Evolutionary conservation across 2,797 vertebrate species (phyloP), one percentile per base, ranked within the genome.

Genomic region (Balearica regulorum): DNA sequence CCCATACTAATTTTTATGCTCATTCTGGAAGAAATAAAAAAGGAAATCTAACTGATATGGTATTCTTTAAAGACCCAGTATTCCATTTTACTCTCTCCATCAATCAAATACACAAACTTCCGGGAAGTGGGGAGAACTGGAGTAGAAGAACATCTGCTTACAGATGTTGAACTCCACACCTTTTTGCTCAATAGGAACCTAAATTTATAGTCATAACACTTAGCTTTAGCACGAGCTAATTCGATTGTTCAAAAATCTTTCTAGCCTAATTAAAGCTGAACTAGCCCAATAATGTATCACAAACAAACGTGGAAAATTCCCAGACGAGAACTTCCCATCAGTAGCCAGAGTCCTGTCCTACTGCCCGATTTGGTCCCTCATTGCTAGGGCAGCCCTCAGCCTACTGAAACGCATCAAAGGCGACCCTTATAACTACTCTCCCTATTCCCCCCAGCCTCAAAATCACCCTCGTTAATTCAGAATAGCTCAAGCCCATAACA

Each of bases 71-170:
- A 49, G 57, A 49, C 2, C 5, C n/a, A 24, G 22, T 20, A 57
- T 4, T n/a, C 15, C 0, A 0, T 73, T 87, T 58, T 41, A 41
- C 12, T 79, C 35, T 49, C 68, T 69, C 80, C 14, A 1, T 20
- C 41, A 75, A 66, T 49, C 51, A 60, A 60, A 84, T 8, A 19
- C 0, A 65, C 10, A 20, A 7, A 48, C 5, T 49, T 48, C 11
- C 55, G 46, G 49, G 18, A 64, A 64, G 4, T 0, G 3, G 5
- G 11, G 4, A 26, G 57, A 54, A n/a, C 0, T 1, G 5, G 10
- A 78, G 6, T 0, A 49, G 33, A 66, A 20, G 16, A 78, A 68
- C 6, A 83, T 76, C 48, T 54, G 24, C 31, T 55, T 39, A 26
- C 1, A 8, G 39, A 9, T 2, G 2, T 3, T 35, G 22, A 51